Base-by-base conservation (phyloP, 2,113 vertebrate species). In the Grus americana region DNA sequence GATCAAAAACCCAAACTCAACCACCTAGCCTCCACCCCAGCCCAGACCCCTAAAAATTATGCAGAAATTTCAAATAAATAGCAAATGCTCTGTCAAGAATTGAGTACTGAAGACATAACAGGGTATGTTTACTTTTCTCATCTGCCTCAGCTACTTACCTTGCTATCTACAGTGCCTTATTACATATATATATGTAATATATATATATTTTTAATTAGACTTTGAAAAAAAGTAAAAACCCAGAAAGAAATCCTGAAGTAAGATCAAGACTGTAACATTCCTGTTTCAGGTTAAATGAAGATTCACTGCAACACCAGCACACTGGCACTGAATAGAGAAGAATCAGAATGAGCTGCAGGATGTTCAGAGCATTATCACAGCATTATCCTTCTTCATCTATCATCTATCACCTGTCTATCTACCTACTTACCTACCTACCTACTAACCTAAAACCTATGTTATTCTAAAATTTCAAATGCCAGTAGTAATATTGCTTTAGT, bases 11-110 rank as follows among this genome's bases (percentile, higher is more conserved):
- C 11, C 36, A 75, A 46, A 49, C 11, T 55, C 17, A 75, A 22
- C 4, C 5, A 32, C 36, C 11, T n/a, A 81, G 4, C 10, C 22
- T 11, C 22, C 0, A 2, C 5, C 9, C 7, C 23, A 70, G 12
- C 4, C 12, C 18, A 71, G 12, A 3, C 11, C 24, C 11, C 12
- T 68, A 65, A 76, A 90, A 34, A 5, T 47, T 62, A 16, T 32
- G 5, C 17, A 73, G 40, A 74, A 2, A 63, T 82, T 76, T 23
- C 16, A 52, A 75, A 55, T 23, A 82, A 91, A 46, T 57, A 40
- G 19, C 8, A 83, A 72, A 88, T 24, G 3, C 6, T 79, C 26
- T 47, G 36, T 5, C 7, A 90, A 67, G 22, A 88, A 46, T 52
- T 68, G 19, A 62, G 17, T 32, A 49, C 5, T 27, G 58, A 89